These are phyloP conservation scores for Caenorhabditis sinica DNA, from an alignment of 2,888 invertebrate genomes.

Conservation along the genomic window DNA sequence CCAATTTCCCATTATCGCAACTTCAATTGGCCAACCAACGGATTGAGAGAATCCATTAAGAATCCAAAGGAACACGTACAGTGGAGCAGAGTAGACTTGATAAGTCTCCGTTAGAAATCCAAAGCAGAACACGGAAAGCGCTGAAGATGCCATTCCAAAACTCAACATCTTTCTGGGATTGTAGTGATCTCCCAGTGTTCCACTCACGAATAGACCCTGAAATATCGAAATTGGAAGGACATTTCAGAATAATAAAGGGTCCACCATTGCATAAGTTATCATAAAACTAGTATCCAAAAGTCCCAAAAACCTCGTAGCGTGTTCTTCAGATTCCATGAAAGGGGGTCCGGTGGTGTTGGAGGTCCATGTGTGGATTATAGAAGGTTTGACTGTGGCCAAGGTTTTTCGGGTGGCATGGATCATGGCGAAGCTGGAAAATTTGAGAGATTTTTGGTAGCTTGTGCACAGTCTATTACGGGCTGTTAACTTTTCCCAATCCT, in stretches of 20 bases:
- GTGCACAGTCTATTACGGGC: too few relatives aligned
- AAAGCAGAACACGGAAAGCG: conserved; percentile 84
- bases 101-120: conserved; percentile 84
- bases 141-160: conserved; percentile 84
- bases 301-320: conserved; percentile 74
- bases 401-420: conserved; percentile 85
- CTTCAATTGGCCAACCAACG: conserved; percentile 85
- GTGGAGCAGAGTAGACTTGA: conserved; percentile 83
- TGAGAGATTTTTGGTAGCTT: too few relatives aligned
- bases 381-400: conserved; percentile 84
- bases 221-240: conserved; percentile 49
- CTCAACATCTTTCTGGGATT: conserved; percentile 84
- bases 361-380: conserved; percentile 84
- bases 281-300: conserved; percentile 76
- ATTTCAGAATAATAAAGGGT: not conserved
- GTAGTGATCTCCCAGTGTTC: conserved; percentile 85
- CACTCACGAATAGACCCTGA: conserved; percentile 85
- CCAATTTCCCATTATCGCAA: conserved; percentile 85
- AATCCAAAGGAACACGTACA: conserved; percentile 84
- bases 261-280: conserved; percentile 74
- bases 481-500: too few relatives aligned
- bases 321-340: conserved; percentile 57
- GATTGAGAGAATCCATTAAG: conserved; percentile 85
- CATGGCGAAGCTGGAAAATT: conserved; percentile 84
- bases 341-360: conserved; percentile 59